A percentile compares a stretch with the other conserved stretches of the same genome.
Conservation (phyloP, 2,797 vertebrate genomes). For the Cossypha heuglini region DNA sequence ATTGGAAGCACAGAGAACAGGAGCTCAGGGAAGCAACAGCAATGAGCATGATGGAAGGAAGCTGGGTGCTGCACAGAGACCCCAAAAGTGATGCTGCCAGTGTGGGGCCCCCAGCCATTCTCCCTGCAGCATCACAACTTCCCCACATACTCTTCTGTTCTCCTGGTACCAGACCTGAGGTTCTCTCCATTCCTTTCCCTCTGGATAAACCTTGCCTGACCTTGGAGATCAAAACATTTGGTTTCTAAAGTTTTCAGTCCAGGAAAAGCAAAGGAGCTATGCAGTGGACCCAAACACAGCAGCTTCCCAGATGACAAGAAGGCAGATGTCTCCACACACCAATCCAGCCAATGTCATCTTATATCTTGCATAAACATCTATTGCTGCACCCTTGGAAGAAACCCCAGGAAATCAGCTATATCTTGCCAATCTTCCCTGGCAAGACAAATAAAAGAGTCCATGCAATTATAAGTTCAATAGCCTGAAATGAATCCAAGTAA, state of each 20-base stretch:
- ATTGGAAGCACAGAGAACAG: not conserved
- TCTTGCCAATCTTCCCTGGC: not conserved
- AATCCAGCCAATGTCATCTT: not conserved
- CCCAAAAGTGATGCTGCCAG: not conserved
- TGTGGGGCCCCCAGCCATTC: accelerated
- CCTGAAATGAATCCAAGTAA: not conserved
- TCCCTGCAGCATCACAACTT: accelerated
- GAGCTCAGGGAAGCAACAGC: not conserved
- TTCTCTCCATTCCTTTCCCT: not conserved
- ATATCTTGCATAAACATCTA: not conserved
- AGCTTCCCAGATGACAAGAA: not conserved
- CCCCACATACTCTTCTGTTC: accelerated
- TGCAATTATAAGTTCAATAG: not conserved
- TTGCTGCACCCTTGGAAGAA: accelerated
- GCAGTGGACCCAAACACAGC: not conserved
- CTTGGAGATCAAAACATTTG: accelerated
- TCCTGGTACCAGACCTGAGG: not conserved
- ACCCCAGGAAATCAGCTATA: accelerated
- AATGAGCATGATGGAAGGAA: not conserved
- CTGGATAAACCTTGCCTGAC: not conserved
- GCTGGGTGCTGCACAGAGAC: not conserved
- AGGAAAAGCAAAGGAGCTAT: not conserved
- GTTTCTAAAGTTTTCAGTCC: not conserved
- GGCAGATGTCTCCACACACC: not conserved
- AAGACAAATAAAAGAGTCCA: not conserved